A percentile compares a stretch with the other conserved stretches of the same genome.
phyloP scores from a whole-genome alignment of 2,888 invertebrate genomes.

The Amiota communis region DNA sequence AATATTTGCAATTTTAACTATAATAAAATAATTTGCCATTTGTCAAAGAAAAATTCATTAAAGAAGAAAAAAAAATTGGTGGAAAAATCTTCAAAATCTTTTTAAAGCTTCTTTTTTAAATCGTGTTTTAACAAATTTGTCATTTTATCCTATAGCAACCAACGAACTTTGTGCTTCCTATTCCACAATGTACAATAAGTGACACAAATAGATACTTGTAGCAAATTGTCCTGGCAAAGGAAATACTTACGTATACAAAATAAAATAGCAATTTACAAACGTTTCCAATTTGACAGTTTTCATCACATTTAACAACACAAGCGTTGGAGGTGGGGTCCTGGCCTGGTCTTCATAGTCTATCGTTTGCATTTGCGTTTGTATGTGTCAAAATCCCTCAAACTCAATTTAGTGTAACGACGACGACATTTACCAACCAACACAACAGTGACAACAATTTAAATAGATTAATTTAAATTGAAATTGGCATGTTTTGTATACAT shows the following conservation, averaged over 20 bases:
- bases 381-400: slow-evolving; percentile 15
- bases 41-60: too few relatives aligned
- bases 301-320: slow-evolving; percentile 8
- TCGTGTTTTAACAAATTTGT: too few relatives aligned
- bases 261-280: slow-evolving; percentile 1
- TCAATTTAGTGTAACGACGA: slow-evolving; percentile 5
- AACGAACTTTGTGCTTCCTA: too few relatives aligned
- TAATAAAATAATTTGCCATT: too few relatives aligned
- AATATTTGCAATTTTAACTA: too few relatives aligned
- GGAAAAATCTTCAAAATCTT: too few relatives aligned
- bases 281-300: slow-evolving; percentile 20
- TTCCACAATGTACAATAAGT: background rate
- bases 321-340: background rate
- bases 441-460: slow-evolving; percentile 23
- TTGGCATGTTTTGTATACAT: slow-evolving; percentile 19
- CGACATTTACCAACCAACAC: slow-evolving; percentile 1
- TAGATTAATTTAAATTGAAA: slow-evolving; percentile 28
- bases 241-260: background rate
- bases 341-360: background rate
- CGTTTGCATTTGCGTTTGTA: background rate
- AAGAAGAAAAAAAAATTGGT: too few relatives aligned
- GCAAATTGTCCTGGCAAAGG: slow-evolving; percentile 1
- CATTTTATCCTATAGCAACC: too few relatives aligned
- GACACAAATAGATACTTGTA: slow-evolving; percentile 6
- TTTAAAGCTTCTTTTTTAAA: too few relatives aligned